These are phyloP conservation scores for Heterotis niloticus DNA, from an alignment of 2,113 vertebrate genomes.

Conservation along the genomic window DNA sequence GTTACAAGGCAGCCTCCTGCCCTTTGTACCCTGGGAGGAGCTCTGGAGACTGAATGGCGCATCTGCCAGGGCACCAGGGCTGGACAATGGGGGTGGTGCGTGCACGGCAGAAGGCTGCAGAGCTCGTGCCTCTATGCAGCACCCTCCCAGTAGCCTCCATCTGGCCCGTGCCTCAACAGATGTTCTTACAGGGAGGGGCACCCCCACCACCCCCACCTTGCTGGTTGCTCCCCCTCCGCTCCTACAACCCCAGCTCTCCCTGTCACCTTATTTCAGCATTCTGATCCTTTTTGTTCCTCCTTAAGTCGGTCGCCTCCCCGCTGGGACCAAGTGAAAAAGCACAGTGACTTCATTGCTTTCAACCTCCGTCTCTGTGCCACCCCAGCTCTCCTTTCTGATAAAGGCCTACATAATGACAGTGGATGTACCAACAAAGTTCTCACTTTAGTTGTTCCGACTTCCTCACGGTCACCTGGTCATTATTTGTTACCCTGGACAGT, in stretches of 20 bases:
- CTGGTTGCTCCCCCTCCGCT: slow-evolving; percentile 22
- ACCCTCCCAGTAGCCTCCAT: slow-evolving; percentile 58
- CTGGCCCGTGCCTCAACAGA: slow-evolving; percentile 64
- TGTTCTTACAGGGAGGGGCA: slow-evolving; percentile 48
- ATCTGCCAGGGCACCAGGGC: slow-evolving; percentile 37
- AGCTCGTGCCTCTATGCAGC: slow-evolving; percentile 60
- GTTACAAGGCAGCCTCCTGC: slow-evolving; percentile 24
- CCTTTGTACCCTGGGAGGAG: slow-evolving; percentile 37
- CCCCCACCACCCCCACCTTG: slow-evolving; percentile 15
- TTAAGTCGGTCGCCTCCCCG: slow-evolving; percentile 42
- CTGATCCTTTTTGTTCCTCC: slow-evolving; percentile 35
- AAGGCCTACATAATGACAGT: background rate
- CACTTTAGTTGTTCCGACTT: too few relatives aligned
- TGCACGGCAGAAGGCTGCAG: slow-evolving; percentile 52
- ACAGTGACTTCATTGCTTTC: background rate
- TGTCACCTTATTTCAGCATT: slow-evolving; percentile 22
- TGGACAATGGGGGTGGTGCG: slow-evolving; percentile 26
- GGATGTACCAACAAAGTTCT: background rate
- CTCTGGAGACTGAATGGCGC: slow-evolving; percentile 45
- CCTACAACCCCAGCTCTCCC: slow-evolving; percentile 14
- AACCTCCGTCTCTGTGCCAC: background rate
- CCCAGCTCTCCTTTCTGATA: background rate
- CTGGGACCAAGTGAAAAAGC: slow-evolving; percentile 42
- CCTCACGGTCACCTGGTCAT: too few relatives aligned
- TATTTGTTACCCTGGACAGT: too few relatives aligned